phyloP scores from a whole-genome alignment of 2,888 invertebrate species.

The Elegia similella region DNA sequence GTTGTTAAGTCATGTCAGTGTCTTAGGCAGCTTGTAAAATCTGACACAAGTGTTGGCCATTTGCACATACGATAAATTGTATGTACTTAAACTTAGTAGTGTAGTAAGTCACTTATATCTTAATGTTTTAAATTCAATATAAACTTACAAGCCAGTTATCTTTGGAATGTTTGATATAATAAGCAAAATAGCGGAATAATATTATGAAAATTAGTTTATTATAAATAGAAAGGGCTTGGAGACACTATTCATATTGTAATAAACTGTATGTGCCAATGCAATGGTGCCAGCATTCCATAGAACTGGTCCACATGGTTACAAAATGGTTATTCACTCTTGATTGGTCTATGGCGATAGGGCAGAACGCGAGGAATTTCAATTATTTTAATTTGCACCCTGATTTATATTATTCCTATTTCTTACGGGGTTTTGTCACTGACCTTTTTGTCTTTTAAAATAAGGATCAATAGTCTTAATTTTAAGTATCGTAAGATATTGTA shows the following conservation, averaged over 20 bases:
- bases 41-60: too few species aligned
- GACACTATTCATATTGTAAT: conserved; percentile 16
- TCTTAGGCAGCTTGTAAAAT: too few species aligned
- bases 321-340: conserved; percentile 21
- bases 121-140: neutral
- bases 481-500: too few species aligned
- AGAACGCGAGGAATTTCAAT: conserved; percentile 19
- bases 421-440: too few species aligned
- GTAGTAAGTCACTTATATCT: too few species aligned
- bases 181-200: conserved; percentile 3
- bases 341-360: conserved; percentile 21
- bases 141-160: conserved; percentile 12
- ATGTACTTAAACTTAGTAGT: too few species aligned
- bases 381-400: conserved; percentile 14
- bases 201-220: conserved; percentile 14
- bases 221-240: conserved; percentile 13
- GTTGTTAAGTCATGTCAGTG: too few species aligned
- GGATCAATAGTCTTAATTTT: too few species aligned
- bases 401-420: neutral
- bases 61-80: too few species aligned
- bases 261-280: conserved; percentile 19
- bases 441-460: too few species aligned
- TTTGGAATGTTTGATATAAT: neutral
- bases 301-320: conserved; percentile 29
- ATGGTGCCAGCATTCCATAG: conserved; percentile 25